Evolutionary conservation across 2,888 invertebrate species (phyloP), one percentile per base, ranked within the genome.

Genomic region (Corythucha ciliata): DNA sequence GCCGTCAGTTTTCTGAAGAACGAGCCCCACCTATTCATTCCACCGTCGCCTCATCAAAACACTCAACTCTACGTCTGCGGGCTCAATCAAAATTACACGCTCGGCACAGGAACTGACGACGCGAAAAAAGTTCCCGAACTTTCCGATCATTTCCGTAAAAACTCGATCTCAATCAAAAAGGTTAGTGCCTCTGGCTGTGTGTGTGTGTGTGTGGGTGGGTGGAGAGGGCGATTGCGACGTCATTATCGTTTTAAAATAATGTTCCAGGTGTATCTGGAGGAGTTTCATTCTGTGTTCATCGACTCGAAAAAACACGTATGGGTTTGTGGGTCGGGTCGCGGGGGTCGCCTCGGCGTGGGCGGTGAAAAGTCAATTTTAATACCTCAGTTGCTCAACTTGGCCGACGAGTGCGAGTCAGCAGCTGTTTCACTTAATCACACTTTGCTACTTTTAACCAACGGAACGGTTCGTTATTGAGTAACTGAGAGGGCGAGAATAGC

Each of bases 51-150:
- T 6, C n/a, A 21, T 8, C 27, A 29, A 21, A n/a, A n/a, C n/a
- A 42, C 51, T 58, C 83, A 88, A 63, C 76, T 81, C 0, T 84
- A 84, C 59, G 80, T 82, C 1, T 91, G 89, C 88, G 91, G 91
- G 8, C 79, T 77, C 29, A 91, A 92, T 68, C 76, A 78, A 33
- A 91, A 90, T 68, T 86, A 84, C 65, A 86, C 84, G 3, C 72
- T 90, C 7, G 91, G 90, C 1, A 79, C 81, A 22, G 78, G 79
- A 47, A 73, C 78, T 40, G 79, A 81, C 61, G 76, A 82, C 61
- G 74, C 75, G 10, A 69, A 77, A 37, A 68, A 70, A 46, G 60
- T 71, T 5, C 85, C 87, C 0, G 84, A 85, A 62, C 64, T 79
- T 24, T 68, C 84, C 34, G 79, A 80, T 42, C 73, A 72, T 52